Percentiles rank a stretch among this genome's conserved stretches.
phyloP scores from a whole-genome alignment of 23 tunicate species.

The Aplidium turbinatum region DNA sequence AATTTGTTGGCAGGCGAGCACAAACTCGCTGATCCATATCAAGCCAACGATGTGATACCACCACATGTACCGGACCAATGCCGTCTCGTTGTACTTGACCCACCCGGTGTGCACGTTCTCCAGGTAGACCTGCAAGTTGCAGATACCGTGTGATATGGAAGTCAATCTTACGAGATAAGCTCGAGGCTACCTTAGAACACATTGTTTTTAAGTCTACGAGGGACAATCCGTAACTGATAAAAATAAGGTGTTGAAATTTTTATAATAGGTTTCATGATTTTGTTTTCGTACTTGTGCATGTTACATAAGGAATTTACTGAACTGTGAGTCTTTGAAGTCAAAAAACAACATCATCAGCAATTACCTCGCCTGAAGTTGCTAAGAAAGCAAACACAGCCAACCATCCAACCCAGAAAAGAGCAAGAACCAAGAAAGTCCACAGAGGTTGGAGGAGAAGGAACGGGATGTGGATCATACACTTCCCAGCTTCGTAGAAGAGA shows the following conservation, averaged over 20 bases:
- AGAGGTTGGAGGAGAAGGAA: constrained; percentile 73
- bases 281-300: no score
- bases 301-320: no score
- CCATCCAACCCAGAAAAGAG: constrained; percentile 84
- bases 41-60: constrained; percentile 90
- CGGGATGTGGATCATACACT: constrained; percentile 63
- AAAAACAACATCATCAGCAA: not conserved
- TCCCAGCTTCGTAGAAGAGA: constrained; percentile 82
- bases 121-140: no score
- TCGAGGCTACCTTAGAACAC: no score
- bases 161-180: no score
- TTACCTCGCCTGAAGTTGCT: constrained; percentile 59
- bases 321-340: no score
- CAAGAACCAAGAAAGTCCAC: constrained; percentile 76
- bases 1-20: constrained; percentile 94
- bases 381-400: constrained; percentile 78
- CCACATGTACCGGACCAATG: constrained; percentile 69
- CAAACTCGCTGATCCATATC: constrained; percentile 86
- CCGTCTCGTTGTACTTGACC: constrained; percentile 52
- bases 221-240: no score
- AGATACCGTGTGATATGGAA: no score
- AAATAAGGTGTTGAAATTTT: no score
- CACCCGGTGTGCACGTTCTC: constrained; percentile 63
- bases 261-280: no score
- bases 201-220: no score